Percentiles rank a stretch among this genome's conserved stretches.
Conservation (phyloP, 1,140 invertebrate genomes). For the Ctenoplectra terminalis region DNA sequence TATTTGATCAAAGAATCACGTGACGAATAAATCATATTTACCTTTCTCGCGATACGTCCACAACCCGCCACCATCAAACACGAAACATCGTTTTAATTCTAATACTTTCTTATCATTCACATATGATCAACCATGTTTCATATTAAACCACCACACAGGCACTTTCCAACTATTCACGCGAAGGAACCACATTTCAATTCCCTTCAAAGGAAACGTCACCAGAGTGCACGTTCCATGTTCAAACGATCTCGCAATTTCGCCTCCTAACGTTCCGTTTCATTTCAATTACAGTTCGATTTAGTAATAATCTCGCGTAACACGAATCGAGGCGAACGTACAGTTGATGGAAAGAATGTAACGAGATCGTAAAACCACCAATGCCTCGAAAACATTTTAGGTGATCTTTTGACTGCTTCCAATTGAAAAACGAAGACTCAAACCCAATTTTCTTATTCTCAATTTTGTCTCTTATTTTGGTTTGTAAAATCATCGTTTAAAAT, state of each 20-base stretch:
- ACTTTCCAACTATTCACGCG: neutral
- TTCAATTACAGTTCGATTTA: neutral
- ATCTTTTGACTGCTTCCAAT: no score
- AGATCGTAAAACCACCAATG: no score
- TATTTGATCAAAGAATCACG: neutral
- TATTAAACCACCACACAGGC: neutral
- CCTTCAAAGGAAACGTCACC: neutral
- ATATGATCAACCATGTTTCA: no score
- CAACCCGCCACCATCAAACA: no score
- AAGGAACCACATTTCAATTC: neutral
- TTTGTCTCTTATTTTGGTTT: no score
- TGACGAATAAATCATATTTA: neutral
- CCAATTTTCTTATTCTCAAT: no score
- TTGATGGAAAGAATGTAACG: no score
- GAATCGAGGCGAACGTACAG: constrained; percentile 3
- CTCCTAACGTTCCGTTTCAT: neutral
- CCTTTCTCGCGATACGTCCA: neutral
- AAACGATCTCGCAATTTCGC: neutral
- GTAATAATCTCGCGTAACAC: neutral
- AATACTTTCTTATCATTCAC: no score
- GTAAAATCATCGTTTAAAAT: no score
- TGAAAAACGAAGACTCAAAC: no score
- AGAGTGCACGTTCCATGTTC: neutral
- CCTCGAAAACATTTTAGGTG: no score
- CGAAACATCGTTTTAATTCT: no score